These are phyloP conservation scores for Netelia fuscicornis DNA, from an alignment of 2,888 invertebrate genomes.

Conservation along the genomic window DNA sequence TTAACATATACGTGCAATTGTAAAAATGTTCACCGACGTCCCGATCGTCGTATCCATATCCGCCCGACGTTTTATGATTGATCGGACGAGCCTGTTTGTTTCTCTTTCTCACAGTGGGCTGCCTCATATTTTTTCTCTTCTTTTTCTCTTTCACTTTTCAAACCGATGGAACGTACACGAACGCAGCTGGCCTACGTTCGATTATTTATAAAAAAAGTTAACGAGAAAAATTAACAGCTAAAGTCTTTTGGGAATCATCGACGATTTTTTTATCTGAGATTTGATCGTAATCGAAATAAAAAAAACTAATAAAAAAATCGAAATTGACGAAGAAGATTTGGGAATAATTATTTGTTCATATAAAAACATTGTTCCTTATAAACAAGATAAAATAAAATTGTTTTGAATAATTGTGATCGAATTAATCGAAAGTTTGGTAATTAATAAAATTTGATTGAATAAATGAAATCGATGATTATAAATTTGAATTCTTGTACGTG, in stretches of 20 bases:
- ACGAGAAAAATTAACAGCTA: background rate
- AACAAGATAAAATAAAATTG: no score
- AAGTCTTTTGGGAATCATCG: background rate
- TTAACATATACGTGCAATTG: background rate
- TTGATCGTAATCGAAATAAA: background rate
- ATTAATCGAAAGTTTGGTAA: no score
- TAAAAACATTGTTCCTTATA: no score
- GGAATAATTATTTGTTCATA: no score
- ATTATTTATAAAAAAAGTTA: constrained; percentile 19
- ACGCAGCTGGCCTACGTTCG: no score
- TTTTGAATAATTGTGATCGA: no score
- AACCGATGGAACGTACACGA: background rate
- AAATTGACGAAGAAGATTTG: background rate
- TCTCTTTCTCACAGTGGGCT: constrained; percentile 8
- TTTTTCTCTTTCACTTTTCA: background rate
- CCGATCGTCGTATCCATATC: background rate
- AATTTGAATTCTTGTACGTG: no score
- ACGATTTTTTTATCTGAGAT: background rate
- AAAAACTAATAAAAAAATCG: background rate
- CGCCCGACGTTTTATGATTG: constrained; percentile 49
- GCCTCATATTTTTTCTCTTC: constrained; percentile 11
- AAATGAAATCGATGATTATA: no score
- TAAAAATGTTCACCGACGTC: constrained; percentile 47
- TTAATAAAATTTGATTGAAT: no score
- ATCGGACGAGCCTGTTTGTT: constrained; percentile 57